A percentile compares a stretch with the other conserved stretches of the same genome.
These are phyloP conservation scores for Diadophis punctatus DNA, from an alignment of 2,113 vertebrate species.

Conservation along the genomic window DNA sequence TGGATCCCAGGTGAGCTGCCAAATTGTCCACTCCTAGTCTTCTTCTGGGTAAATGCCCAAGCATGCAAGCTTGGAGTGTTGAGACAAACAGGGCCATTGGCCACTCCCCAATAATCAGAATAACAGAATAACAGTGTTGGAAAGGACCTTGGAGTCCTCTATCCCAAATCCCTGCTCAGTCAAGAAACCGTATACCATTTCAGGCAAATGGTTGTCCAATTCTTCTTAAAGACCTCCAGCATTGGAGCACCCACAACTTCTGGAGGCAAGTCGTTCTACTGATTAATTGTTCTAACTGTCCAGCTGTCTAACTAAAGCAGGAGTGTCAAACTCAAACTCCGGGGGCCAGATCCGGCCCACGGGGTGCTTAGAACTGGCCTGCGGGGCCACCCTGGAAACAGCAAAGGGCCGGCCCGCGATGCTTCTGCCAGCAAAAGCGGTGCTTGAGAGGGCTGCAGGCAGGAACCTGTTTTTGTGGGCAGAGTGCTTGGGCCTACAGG, in stretches of 20 bases:
- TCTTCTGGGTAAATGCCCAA: neutral
- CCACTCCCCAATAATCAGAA: neutral
- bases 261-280: neutral
- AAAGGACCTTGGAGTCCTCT: neutral
- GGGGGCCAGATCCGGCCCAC: too few species aligned
- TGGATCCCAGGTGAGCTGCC: neutral
- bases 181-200: neutral
- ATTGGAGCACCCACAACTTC: neutral
- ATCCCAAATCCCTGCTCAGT: too few species aligned
- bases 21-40: neutral
- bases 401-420: too few species aligned
- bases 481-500: too few species aligned
- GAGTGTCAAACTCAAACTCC: too few species aligned
- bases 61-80: neutral
- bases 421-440: too few species aligned
- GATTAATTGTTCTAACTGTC: neutral
- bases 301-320: neutral
- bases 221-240: neutral
- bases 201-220: neutral
- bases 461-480: too few species aligned
- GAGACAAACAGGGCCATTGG: neutral
- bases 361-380: too few species aligned
- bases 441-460: too few species aligned
- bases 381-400: too few species aligned
- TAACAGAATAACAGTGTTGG: neutral